Percentiles rank a stretch among this genome's conserved stretches.
phyloP scores from a whole-genome alignment of 2,797 vertebrate genomes.

The Sebastes melanostomus region DNA sequence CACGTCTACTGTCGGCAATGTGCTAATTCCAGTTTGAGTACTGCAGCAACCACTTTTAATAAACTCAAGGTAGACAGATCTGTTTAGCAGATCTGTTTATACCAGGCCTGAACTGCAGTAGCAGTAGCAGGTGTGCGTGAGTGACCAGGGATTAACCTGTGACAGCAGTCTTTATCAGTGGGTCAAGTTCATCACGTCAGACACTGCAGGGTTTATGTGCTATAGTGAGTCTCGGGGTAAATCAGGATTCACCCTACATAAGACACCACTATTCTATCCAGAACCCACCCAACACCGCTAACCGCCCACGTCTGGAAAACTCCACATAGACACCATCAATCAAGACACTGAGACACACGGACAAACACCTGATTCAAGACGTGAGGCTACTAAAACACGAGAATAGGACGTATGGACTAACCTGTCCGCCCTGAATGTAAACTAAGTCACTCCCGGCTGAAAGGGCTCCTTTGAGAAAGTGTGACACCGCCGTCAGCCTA shows the following conservation, averaged over 20 bases:
- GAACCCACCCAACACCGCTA: neutral
- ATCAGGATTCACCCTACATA: conserved; percentile 15
- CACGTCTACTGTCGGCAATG: neutral
- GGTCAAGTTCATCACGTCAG: neutral
- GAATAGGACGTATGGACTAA: conserved; percentile 33
- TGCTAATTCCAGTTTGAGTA: neutral
- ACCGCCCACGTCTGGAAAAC: conserved; percentile 52
- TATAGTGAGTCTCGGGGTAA: neutral
- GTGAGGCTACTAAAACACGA: neutral
- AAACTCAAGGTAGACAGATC: neutral
- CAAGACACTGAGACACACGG: neutral
- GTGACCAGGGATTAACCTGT: conserved; percentile 27
- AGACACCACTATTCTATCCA: conserved; percentile 16
- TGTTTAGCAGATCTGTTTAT: neutral
- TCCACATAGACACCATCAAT: conserved; percentile 37
- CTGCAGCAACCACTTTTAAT: neutral
- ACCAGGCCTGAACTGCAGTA: neutral
- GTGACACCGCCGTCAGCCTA: conserved; percentile 13
- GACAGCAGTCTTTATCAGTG: neutral
- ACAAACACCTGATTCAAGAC: conserved; percentile 64
- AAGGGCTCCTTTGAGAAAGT: conserved; percentile 61
- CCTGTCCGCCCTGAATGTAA: conserved; percentile 65
- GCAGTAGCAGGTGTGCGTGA: conserved; percentile 17
- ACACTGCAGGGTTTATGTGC: neutral
- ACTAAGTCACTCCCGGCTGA: conserved; percentile 51